A percentile compares a stretch with the other conserved stretches of the same genome.
Conservation (phyloP, 2,888 invertebrate species). For the Drosophila prostipennis region DNA sequence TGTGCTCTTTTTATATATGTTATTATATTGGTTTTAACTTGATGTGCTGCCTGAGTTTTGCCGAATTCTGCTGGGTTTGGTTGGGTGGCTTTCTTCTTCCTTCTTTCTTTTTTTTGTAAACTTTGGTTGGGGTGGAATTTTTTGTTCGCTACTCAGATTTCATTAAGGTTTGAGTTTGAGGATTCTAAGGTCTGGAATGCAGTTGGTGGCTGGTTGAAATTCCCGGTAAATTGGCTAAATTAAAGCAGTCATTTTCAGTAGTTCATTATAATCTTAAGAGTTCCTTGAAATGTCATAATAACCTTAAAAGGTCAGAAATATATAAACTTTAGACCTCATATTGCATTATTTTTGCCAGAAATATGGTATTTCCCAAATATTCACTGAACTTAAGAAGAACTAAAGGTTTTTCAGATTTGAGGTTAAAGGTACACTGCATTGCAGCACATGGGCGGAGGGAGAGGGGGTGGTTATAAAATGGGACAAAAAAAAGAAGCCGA, state of each 20-base stretch:
- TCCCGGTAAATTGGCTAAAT: background rate
- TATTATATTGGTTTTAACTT: conserved; percentile 57
- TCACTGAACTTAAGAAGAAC: too few species aligned
- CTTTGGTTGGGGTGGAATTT: background rate
- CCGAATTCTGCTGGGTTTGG: background rate
- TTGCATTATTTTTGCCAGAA: too few species aligned
- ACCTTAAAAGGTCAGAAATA: too few species aligned
- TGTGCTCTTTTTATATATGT: conserved; percentile 65
- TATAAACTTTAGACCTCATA: too few species aligned
- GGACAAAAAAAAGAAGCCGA: conserved; percentile 66
- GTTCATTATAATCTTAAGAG: background rate
- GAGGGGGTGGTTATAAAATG: conserved; percentile 50
- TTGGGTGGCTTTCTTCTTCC: background rate
- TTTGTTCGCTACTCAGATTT: background rate
- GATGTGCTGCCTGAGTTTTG: conserved; percentile 3
- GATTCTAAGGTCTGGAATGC: conserved; percentile 9
- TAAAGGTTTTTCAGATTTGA: background rate
- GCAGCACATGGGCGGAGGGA: conserved; percentile 22
- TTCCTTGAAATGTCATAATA: background rate
- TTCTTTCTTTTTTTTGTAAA: background rate
- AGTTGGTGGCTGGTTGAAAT: background rate
- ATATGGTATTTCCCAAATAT: background rate
- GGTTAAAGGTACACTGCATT: conserved; percentile 8
- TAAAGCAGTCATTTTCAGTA: too few species aligned
- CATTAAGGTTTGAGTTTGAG: background rate